These are phyloP conservation scores for Malacoraja senta DNA, from an alignment of 2,797 vertebrate genomes.

Conservation along the genomic window DNA sequence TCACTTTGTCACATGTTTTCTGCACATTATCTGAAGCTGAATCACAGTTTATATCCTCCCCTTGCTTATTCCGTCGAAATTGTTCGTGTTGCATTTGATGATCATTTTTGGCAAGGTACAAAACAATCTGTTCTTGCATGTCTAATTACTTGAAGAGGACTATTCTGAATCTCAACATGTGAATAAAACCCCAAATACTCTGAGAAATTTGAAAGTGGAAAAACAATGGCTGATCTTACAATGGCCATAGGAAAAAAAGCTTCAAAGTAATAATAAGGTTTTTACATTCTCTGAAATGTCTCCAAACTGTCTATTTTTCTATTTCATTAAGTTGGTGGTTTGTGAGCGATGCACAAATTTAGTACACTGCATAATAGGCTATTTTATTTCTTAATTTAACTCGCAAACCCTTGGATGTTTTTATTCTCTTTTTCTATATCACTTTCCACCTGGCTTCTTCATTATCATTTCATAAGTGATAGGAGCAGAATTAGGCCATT, in stretches of 20 bases:
- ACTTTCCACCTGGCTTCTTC: background rate
- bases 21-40: background rate
- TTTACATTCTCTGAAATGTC: background rate
- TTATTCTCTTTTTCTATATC: too few relatives aligned
- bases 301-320: background rate
- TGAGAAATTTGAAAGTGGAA: background rate
- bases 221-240: background rate
- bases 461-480: background rate
- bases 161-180: background rate
- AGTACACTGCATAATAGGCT: background rate
- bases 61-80: background rate
- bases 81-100: background rate
- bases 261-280: too few relatives aligned
- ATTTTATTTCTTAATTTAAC: background rate
- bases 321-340: background rate
- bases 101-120: background rate
- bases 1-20: background rate
- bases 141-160: background rate
- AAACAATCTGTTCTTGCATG: too few relatives aligned
- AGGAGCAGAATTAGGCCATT: too few relatives aligned
- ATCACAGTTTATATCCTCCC: background rate
- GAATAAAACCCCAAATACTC: too few relatives aligned
- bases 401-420: background rate
- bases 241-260: background rate
- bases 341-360: background rate